Base-by-base conservation (phyloP, 2,888 invertebrate genomes). In the Merodon equestris region DNA sequence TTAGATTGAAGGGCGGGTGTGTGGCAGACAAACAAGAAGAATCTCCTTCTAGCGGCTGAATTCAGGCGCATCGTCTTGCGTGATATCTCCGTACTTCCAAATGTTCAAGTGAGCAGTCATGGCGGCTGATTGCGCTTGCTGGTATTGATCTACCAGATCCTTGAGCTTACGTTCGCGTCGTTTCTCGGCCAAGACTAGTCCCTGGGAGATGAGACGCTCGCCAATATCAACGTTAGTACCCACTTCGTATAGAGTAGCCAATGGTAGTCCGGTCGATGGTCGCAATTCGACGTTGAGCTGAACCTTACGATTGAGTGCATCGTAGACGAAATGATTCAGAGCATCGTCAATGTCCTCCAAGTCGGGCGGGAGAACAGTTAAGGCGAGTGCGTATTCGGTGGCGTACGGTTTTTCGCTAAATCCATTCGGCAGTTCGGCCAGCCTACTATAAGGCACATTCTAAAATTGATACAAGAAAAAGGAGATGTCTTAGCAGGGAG, bases 11-110 rank as follows among this genome's bases (percentile, higher is more conserved):
- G 88, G 87, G 87, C 87, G 87, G 87, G 87, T 87, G 87, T 87
- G 81, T 87, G 87, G 87, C 87, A 87, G 88, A 87, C 87, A 87
- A 87, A 86, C 86, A 86, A 77, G 77, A 77, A 77, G 72, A 77
- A 77, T 85, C 83, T 83, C 83, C 79, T 84, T 84, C 84, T 87
- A 88, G 85, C 88, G 88, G 82, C 86, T 86, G 84, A 88, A 89
- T 83, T 89, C 88, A 42, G 86, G 87, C 85, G 88, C 86, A 84
- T 89, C 89, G 75, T 89, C 89, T 81, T 88, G 87, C 71, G 88
- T 89, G 68, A 99, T 97, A 89, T 99, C 99, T n/a, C 99, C 99
- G 88, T 99, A 99, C 86, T 95, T 94, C 99, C 99, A 99, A 85
- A 99, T 94, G 89, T 95, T 96, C 84, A 93, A 91, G 88, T 97